Evolutionary conservation across 2,113 vertebrate species (phyloP), one percentile per base, ranked within the genome.

Genomic region (Coptodon bakossiorum): DNA sequence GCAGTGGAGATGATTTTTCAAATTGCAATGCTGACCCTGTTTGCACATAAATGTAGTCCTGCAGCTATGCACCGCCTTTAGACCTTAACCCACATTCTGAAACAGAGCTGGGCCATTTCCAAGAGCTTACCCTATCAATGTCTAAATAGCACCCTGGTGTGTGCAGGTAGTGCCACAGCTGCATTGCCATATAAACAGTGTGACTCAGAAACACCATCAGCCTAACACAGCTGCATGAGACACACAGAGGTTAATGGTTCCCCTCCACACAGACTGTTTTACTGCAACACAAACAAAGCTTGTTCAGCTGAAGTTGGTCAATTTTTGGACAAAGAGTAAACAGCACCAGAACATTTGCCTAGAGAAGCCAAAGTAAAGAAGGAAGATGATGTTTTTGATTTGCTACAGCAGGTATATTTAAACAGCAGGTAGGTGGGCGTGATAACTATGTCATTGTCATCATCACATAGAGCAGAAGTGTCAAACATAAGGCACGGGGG

Each of bases 21-120:
- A 89, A 92, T 87, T 83, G 57, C 80, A 80, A 52, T 14, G n/a
- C 50, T 5, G 22, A 90, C 84, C 80, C 27, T 86, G 27, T 89
- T 88, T 88, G 86, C 85, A 82, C 89, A 82, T 52, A 81, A 59
- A 82, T 80, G 76, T 84, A 82, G 29, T 61, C 80, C 36, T 29
- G 17, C 19, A 63, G 91, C 84, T 61, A 19, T 7, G 48, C 57
- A 14, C 43, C 6, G 3, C 66, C 80, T 88, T 83, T 52, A 38
- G 83, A 61, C 59, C 48, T 43, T 86, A 50, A 48, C 80, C 83
- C 83, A 82, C 82, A 85, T 85, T 83, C 61, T 40, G 79, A 86
- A 34, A 61, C 83, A 90, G 52, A 80, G 14, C 27, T 59, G 24
- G 71, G 27, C 16, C 24, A 31, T 78, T 29, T 78, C 71, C 71